Evolutionary conservation across 2,113 vertebrate genomes (phyloP).

Genomic region (Marmota monax): DNA sequence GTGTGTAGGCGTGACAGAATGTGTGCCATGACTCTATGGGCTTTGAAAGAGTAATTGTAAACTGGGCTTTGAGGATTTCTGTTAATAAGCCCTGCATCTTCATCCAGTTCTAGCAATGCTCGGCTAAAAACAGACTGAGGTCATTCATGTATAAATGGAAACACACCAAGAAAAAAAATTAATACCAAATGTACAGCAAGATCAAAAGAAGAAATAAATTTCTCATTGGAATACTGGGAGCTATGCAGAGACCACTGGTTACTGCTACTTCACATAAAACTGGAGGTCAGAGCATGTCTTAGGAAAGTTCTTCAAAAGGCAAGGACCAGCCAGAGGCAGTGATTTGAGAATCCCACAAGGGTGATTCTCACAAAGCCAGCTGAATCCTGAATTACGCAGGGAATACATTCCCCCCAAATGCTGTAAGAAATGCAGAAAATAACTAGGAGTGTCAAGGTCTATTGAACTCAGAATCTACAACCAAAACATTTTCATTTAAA

Average conservation of each 20-base stretch:
- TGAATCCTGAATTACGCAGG: constrained; percentile 64
- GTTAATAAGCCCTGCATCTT: constrained; percentile 83
- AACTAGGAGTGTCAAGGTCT: not conserved
- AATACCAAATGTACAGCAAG: constrained; percentile 81
- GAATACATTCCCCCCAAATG: not conserved
- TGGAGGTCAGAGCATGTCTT: constrained; percentile 65
- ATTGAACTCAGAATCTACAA: not conserved
- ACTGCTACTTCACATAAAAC: constrained; percentile 49
- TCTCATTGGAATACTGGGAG: constrained; percentile 75
- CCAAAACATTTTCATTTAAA: constrained; percentile 25
- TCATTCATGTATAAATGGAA: constrained; percentile 86
- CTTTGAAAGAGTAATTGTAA: constrained; percentile 77
- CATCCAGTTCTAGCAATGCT: constrained; percentile 78
- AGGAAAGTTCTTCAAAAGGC: constrained; percentile 61
- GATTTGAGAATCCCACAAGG: constrained; percentile 69
- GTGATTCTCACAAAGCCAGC: constrained; percentile 16
- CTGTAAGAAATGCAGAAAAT: not conserved
- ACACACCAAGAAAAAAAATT: constrained; percentile 79
- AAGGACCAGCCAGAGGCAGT: constrained; percentile 46
- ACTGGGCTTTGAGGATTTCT: constrained; percentile 84
- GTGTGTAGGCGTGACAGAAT: not conserved
- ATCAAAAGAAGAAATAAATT: constrained; percentile 81
- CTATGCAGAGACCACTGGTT: constrained; percentile 50
- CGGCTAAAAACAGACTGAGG: constrained; percentile 83
- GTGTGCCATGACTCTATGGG: not conserved